Evolutionary conservation across 2,797 vertebrate genomes (phyloP).

Genomic region (Petrocephalus sullivani): DNA sequence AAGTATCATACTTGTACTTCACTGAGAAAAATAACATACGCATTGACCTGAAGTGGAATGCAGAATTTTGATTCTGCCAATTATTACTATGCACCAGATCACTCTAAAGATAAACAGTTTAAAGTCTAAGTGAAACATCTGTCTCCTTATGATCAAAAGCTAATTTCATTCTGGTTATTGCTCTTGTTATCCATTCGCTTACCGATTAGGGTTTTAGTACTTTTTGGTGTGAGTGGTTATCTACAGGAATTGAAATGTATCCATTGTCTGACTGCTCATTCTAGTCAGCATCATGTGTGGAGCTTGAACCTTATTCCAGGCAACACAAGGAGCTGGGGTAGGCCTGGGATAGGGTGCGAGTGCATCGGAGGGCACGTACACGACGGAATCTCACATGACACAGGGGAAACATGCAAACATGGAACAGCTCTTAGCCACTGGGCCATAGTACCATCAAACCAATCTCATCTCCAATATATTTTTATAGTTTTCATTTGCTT

Average conservation of each 20-base stretch:
- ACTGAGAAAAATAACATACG: background rate
- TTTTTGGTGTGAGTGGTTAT: background rate
- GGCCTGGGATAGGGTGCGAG: background rate
- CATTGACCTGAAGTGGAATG: constrained; percentile 3
- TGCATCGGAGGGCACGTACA: background rate
- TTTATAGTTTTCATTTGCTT: background rate
- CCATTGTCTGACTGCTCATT: background rate
- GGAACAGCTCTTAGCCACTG: too few relatives aligned
- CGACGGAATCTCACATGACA: too few relatives aligned
- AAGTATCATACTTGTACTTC: background rate
- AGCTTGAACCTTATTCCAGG: background rate
- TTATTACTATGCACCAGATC: background rate
- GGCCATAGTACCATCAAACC: too few relatives aligned
- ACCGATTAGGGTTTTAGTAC: background rate
- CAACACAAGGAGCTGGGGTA: background rate
- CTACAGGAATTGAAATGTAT: background rate
- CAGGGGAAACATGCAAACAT: too few relatives aligned
- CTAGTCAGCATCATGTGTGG: background rate
- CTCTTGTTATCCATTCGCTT: background rate
- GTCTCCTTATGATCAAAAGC: background rate
- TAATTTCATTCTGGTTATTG: background rate
- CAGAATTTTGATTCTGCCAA: background rate
- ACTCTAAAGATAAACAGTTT: background rate
- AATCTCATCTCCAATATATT: background rate
- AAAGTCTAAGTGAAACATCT: background rate